phyloP scores from a whole-genome alignment of 2,888 invertebrate species.

The Drosophila multiciliata region DNA sequence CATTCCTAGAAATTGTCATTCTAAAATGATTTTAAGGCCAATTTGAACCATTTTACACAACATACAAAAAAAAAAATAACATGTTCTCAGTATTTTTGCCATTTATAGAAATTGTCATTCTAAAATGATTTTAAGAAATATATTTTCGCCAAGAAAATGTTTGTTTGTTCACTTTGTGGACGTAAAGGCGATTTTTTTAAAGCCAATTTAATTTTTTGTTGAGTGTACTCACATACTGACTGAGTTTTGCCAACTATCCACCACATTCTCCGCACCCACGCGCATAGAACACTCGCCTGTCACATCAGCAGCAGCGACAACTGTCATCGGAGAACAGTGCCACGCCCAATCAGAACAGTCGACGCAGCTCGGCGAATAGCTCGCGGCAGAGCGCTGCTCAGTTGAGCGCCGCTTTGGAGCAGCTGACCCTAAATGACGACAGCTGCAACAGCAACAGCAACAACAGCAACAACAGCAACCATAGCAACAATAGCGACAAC shows the following conservation, averaged over 20 bases:
- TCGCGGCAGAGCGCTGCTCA: conserved; percentile 71
- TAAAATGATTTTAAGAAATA: background rate
- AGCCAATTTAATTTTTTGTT: background rate
- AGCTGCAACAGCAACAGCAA: conserved; percentile 44
- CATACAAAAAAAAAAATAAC: too few relatives aligned
- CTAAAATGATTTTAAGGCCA: too few relatives aligned
- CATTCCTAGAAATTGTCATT: too few relatives aligned
- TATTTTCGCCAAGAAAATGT: background rate
- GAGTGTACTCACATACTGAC: conserved; percentile 1
- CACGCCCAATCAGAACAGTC: conserved; percentile 69
- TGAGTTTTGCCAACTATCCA: background rate
- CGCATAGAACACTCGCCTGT: conserved; percentile 79
- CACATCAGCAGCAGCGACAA: conserved; percentile 79
- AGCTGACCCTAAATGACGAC: conserved; percentile 68
- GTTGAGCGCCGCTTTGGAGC: conserved; percentile 77
- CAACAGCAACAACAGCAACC: conserved; percentile 30
- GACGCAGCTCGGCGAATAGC: conserved; percentile 75
- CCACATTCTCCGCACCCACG: background rate
- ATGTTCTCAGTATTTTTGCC: too few relatives aligned
- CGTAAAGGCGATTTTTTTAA: background rate
- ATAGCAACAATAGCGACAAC: conserved; percentile 32
- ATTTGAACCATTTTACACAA: too few relatives aligned
- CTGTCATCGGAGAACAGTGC: conserved; percentile 71
- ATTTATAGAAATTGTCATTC: too few relatives aligned
- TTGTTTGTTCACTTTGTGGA: background rate